Percentiles rank a stretch among this genome's conserved stretches.
phyloP scores from a whole-genome alignment of 2,113 vertebrate genomes.

The Scomber japonicus region DNA sequence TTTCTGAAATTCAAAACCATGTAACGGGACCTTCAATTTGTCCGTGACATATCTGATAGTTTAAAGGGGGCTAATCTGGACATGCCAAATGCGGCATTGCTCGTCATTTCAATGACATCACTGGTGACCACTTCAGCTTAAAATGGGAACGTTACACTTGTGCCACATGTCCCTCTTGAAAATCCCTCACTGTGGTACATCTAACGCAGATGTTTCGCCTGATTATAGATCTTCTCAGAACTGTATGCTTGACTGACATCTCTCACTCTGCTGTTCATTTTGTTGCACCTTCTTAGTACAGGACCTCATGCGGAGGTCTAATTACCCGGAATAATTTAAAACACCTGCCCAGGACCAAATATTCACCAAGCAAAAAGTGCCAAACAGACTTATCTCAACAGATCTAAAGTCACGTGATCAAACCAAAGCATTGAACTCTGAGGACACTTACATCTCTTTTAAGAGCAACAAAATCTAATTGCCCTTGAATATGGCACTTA shows the following conservation, averaged over 20 bases:
- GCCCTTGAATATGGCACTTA: background rate
- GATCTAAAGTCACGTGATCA: background rate
- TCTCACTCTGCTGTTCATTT: background rate
- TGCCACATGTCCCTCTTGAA: background rate
- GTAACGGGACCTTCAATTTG: slow-evolving; percentile 33
- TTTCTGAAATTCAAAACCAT: slow-evolving; percentile 43
- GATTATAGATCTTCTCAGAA: background rate
- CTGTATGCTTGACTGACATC: background rate
- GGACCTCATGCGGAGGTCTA: background rate
- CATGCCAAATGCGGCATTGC: slow-evolving; percentile 8
- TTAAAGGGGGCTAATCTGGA: slow-evolving; percentile 27
- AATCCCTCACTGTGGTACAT: background rate
- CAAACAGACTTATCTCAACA: background rate
- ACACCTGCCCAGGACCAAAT: background rate
- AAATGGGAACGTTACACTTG: slow-evolving; percentile 4
- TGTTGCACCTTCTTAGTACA: background rate
- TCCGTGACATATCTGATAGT: slow-evolving; percentile 24
- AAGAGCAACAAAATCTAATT: background rate
- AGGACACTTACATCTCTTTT: no score
- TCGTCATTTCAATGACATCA: slow-evolving; percentile 29
- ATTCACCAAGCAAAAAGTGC: background rate
- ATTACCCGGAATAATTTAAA: background rate
- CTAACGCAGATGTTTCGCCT: background rate
- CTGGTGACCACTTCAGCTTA: slow-evolving; percentile 10
- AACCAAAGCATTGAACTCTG: background rate